phyloP scores from a whole-genome alignment of 1,140 invertebrate genomes.

The Sitodiplosis mosellana region DNA sequence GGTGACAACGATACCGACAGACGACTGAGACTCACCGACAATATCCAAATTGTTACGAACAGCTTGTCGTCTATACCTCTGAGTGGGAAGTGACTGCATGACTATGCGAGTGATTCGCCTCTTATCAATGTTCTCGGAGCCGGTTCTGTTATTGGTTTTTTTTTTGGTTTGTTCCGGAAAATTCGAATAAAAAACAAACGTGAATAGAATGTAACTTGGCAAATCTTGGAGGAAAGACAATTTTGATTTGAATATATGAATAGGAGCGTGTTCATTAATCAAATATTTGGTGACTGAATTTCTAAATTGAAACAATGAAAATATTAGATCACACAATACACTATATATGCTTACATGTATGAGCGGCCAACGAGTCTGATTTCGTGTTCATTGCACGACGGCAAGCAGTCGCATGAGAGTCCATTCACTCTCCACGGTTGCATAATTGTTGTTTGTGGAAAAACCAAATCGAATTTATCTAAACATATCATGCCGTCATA shows the following conservation, averaged over 20 bases:
- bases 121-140: too few species aligned
- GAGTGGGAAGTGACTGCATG: conserved; percentile 24
- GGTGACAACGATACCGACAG: too few species aligned
- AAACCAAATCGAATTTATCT: conserved; percentile 3
- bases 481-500: conserved; percentile 11
- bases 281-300: too few species aligned
- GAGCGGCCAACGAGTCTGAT: conserved; percentile 13
- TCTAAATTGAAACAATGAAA: too few species aligned
- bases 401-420: conserved; percentile 18
- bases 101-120: neutral
- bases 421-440: conserved; percentile 24
- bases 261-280: too few species aligned
- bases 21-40: conserved; percentile 19
- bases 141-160: too few species aligned
- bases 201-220: too few species aligned
- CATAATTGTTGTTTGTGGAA: conserved; percentile 3
- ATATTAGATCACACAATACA: neutral
- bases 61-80: conserved; percentile 30
- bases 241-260: too few species aligned
- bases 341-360: neutral
- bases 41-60: conserved; percentile 28
- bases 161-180: too few species aligned
- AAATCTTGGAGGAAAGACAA: too few species aligned
- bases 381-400: conserved; percentile 33
- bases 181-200: too few species aligned